phyloP scores from a whole-genome alignment of 2,888 invertebrate species.

The Alitta virens region DNA sequence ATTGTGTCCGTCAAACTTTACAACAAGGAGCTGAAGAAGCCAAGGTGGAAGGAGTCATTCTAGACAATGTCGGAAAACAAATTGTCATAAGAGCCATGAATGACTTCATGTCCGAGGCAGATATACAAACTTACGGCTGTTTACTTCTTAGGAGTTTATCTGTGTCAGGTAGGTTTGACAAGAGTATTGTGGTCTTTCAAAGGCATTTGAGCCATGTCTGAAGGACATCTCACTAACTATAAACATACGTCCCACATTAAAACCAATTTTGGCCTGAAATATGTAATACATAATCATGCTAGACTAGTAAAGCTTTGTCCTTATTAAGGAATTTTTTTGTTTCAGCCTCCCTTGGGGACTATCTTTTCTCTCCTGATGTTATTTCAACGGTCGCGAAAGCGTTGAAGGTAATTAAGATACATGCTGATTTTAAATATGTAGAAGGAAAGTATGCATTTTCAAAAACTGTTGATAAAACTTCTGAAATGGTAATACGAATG shows the following conservation, averaged over 20 bases:
- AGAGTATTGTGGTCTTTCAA: too few relatives aligned
- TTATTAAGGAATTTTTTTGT: constrained; percentile 8
- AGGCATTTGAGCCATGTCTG: too few relatives aligned
- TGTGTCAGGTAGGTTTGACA: constrained; percentile 44
- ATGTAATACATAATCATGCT: neutral
- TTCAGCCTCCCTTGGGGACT: constrained; percentile 42
- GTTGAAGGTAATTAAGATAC: constrained; percentile 44
- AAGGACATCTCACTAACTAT: too few relatives aligned
- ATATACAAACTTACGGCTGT: constrained; percentile 43
- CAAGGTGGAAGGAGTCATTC: constrained; percentile 26
- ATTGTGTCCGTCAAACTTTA: constrained; percentile 40
- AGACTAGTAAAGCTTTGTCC: neutral
- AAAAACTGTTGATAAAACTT: too few relatives aligned
- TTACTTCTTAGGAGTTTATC: constrained; percentile 42
- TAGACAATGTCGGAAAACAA: constrained; percentile 35
- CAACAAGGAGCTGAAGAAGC: constrained; percentile 39
- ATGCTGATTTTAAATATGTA: too few relatives aligned
- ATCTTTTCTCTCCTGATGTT: constrained; percentile 43
- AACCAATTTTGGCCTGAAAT: too few relatives aligned
- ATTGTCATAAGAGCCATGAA: constrained; percentile 47
- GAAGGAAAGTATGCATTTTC: too few relatives aligned
- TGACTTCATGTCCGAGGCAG: constrained; percentile 40
- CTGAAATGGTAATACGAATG: too few relatives aligned
- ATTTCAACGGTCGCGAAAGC: constrained; percentile 39
- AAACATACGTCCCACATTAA: too few relatives aligned